Evolutionary conservation across 2,797 vertebrate species (phyloP), one percentile per base, ranked within the genome.

Genomic region (Gymnodraco acuticeps): DNA sequence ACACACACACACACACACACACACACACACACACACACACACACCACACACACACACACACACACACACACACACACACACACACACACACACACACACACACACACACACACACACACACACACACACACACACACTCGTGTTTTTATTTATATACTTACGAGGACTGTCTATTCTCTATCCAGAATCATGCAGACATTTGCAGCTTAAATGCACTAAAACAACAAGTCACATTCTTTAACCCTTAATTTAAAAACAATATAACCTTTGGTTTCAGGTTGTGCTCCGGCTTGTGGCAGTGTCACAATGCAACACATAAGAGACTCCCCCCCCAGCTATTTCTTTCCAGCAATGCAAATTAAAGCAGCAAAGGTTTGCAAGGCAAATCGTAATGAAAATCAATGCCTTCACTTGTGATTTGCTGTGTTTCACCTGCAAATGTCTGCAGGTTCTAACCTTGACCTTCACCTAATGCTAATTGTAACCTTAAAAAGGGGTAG

Each of bases 101-200:
- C 72, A 51, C 14, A n/a, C 59, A 33, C 47, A 82, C 67, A 72
- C 60, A 50, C 46, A 20, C 62, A 45, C 4, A 23, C 42, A 38
- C 72, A 51, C 14, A n/a, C 59, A 33, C 47, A 5, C 31, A 33
- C 46, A 42, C 72, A 53, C 14, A n/a, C 59, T 33, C 47, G 0
- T 20, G 41, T 42, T 75, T 84, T 80, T 42, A 56, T 54, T 77
- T 52, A 72, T 75, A 77, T 59, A 45, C 60, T 59, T 55, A 17
- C 17, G 50, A 73, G 48, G 23, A 66, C 58, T 17, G 31, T 62
- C 5, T 42, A 69, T 51, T 75, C 20, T 63, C 62, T n/a, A 20
- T 69, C 54, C 16, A 56, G 20, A 9, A 47, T 17, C 0, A 3
- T 41, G n/a, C 33, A 58, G 33, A 27, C 45, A 67, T 56, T 55